Conservation (phyloP, 2,113 vertebrate species). For the Ptyas mucosa region DNA sequence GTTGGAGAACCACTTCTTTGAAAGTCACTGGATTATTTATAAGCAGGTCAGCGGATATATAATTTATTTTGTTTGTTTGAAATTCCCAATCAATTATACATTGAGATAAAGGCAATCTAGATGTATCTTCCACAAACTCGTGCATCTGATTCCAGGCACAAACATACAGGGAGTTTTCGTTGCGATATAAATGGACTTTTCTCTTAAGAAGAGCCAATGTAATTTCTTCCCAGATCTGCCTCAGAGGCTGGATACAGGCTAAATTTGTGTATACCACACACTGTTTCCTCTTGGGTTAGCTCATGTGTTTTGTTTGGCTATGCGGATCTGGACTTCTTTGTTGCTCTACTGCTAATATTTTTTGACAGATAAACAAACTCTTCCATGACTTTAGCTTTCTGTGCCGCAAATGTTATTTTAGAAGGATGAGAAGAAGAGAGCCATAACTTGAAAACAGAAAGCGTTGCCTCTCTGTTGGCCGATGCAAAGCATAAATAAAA, state of each 20-base stretch:
- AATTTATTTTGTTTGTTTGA: constrained; percentile 8
- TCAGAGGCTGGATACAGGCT: not conserved
- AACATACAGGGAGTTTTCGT: not conserved
- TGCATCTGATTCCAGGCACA: not conserved
- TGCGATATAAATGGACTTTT: not conserved
- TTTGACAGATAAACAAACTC: not conserved
- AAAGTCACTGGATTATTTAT: constrained; percentile 4
- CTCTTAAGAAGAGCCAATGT: not conserved
- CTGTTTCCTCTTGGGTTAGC: not conserved
- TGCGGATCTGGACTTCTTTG: not conserved
- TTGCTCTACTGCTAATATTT: not conserved
- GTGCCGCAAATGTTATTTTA: not conserved
- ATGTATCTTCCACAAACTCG: not conserved
- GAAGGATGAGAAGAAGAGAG: not conserved
- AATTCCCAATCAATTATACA: not conserved
- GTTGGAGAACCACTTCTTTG: not conserved
- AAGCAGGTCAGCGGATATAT: not conserved
- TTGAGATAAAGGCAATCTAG: not conserved
- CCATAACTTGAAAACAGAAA: not conserved
- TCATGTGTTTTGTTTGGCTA: not conserved
- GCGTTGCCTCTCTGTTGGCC: not conserved
- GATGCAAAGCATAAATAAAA: not conserved
- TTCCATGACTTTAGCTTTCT: not conserved
- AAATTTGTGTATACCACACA: not conserved
- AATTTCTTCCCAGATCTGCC: not conserved